Evolutionary conservation across 2,888 invertebrate species (phyloP), one percentile per base, ranked within the genome.

Genomic region (Parelbella ahira): DNA sequence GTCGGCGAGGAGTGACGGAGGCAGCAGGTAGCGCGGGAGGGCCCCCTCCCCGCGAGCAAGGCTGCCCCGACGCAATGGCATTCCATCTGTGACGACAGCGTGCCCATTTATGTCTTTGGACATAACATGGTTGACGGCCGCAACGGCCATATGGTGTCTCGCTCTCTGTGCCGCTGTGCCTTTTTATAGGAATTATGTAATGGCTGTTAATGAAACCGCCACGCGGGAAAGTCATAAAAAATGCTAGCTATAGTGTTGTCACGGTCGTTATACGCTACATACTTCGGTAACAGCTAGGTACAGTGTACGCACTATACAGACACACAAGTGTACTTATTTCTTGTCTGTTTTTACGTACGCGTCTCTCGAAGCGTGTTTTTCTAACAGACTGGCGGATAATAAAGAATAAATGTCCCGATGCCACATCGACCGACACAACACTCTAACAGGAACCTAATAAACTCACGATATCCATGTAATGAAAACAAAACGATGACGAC

Each of bases 41-140:
- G 48, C 51, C 50, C 51, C 54, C 52, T 61, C 61, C 59, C 50
- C 52, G 44, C 60, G 66, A 66, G 70, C 72, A 75, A 72, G 73
- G 71, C 72, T 68, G 61, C 66, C 67, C 63, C 68, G 60, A 56
- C 60, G 67, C 64, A 63, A 63, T 71, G 72, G 72, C 79, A 81
- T 82, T 78, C 80, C 79, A 67, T 73, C 71, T 79, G 79, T 83
- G 83, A 86, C 82, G 82, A 83, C 78, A 79, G 72, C 73, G 66
- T 84, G 82, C 82, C 86, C 86, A 86, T 87, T 86, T 87, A 84
- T 73, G 86, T 82, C 79, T 80, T 81, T 76, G 79, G 82, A 83
- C 73, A 84, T 77, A n/a, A n/a, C n/a, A n/a, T n/a, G 82, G 83
- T 75, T 72, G 79, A 71, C 68, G 79, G 81, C 62, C 76, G 71